Base-by-base conservation (phyloP, 1,140 invertebrate species). In the Halyomorpha halys region DNA sequence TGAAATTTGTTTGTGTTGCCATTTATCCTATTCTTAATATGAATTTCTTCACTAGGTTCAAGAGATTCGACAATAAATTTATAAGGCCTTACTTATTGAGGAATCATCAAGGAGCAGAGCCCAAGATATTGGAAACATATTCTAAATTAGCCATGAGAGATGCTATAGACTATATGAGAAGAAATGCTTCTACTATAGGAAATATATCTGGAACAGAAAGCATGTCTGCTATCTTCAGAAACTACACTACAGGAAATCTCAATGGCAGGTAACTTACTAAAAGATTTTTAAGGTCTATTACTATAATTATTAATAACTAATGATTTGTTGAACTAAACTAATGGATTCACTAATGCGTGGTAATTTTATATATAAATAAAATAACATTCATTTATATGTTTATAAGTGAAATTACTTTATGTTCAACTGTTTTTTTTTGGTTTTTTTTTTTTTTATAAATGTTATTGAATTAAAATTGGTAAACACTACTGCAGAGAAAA, bases 61-160 rank as follows among this genome's bases (percentile, higher is more conserved):
- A 96, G 73, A 82, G 91, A 68, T 95, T 95, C 76, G 92, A 97
- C 76, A 94, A 91, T 76, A 86, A 87, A 72, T 97, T 93, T 74
- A 88, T 97, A 68, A 83, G 92, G 64, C 93, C 92, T 18, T 86
- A 90, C 70, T 75, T 97, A 65, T 78, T 94, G 64, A 82, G 90
- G 68, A 86, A 97, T 74, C 84, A 89, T 70, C 72, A 84, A 76
- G 90, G 90, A 18, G 86, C 87, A 44, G 91, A 95, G 73, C 91
- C 92, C 60, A 96, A 96, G 76, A 95, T 97, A 69, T 79, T 97
- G 67, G 90, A 96, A 74, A 96, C 93, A 0, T 94, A 91, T 76
- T 93, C 91, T 6, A 93, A 94, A 73, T 77, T 97, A 54, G 91
- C 91, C 27, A 91, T 95, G 85, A 85, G 86, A 71, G 94, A 97